Evolutionary conservation across 1,140 invertebrate species (phyloP).

Genomic region (Idris sp.): DNA sequence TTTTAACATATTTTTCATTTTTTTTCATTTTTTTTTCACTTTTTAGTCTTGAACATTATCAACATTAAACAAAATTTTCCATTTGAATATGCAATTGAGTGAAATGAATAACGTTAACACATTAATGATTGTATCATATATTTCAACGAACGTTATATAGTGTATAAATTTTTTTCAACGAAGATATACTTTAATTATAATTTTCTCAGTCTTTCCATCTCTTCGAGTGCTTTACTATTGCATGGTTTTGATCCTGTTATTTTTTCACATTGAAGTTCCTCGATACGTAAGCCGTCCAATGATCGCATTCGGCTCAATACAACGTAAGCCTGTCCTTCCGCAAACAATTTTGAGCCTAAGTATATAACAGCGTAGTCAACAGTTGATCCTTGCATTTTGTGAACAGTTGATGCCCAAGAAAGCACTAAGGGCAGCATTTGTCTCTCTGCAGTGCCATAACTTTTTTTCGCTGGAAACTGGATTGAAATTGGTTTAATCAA

Average conservation of each 20-base stretch:
- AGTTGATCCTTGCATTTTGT: constrained; percentile 36
- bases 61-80: too few species aligned
- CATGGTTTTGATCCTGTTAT: constrained; percentile 27
- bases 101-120: too few species aligned
- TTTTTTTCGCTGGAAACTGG: constrained; percentile 23
- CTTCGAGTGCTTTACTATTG: constrained; percentile 15
- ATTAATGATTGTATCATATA: too few species aligned
- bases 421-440: constrained; percentile 17
- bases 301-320: constrained; percentile 12
- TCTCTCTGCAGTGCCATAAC: constrained; percentile 21
- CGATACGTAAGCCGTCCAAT: constrained; percentile 17
- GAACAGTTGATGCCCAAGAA: constrained; percentile 31
- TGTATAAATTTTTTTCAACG: too few species aligned
- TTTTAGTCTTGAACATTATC: too few species aligned
- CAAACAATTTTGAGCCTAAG: constrained; percentile 19
- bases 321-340: constrained; percentile 26
- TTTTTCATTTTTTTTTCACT: too few species aligned
- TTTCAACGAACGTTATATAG: too few species aligned
- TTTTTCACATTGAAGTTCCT: constrained; percentile 15
- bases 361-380: constrained; percentile 27
- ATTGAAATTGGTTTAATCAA: constrained; percentile 12
- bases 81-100: too few species aligned
- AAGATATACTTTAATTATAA: constrained; percentile 1
- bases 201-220: constrained; percentile 18
- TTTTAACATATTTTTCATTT: too few species aligned